Evolutionary conservation across 2,113 vertebrate species (phyloP).

Genomic region (Sclerurus mexicanus): DNA sequence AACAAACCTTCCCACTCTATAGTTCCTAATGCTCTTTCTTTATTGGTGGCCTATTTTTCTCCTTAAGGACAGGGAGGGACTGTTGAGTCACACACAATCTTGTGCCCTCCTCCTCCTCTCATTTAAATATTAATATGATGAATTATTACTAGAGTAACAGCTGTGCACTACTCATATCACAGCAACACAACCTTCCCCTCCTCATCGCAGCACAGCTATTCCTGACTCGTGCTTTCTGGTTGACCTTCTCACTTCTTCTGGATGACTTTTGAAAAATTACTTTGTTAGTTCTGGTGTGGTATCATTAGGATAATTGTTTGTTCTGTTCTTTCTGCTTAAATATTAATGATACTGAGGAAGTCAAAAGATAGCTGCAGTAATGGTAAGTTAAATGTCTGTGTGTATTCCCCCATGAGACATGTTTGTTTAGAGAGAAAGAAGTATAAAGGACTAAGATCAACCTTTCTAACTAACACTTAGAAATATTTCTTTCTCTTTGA

Average conservation of each 20-base stretch:
- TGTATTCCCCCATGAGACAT: background rate
- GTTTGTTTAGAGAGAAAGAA: background rate
- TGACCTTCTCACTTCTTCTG: conserved; percentile 53
- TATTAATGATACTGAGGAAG: conserved; percentile 51
- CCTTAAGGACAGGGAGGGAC: conserved; percentile 42
- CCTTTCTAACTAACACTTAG: background rate
- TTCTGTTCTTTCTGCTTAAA: conserved; percentile 40
- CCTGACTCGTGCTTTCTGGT: conserved; percentile 42
- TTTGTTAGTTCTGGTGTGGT: conserved; percentile 38
- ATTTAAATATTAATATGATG: conserved; percentile 73
- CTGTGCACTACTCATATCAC: conserved; percentile 65
- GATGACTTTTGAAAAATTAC: conserved; percentile 35
- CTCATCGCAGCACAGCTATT: conserved; percentile 58
- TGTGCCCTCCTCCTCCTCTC: conserved; percentile 24
- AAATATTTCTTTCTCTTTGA: background rate
- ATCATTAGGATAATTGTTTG: conserved; percentile 16
- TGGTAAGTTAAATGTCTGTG: conserved; percentile 62
- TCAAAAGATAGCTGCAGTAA: conserved; percentile 50
- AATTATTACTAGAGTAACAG: conserved; percentile 69
- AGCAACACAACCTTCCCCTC: conserved; percentile 60
- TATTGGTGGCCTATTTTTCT: conserved; percentile 42
- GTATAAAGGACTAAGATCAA: background rate
- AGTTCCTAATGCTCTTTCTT: conserved; percentile 23
- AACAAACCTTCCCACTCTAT: conserved; percentile 3
- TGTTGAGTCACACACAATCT: conserved; percentile 11